Evolutionary conservation across 2,888 invertebrate genomes (phyloP).

Genomic region (Glyphotaelius pellucidus): DNA sequence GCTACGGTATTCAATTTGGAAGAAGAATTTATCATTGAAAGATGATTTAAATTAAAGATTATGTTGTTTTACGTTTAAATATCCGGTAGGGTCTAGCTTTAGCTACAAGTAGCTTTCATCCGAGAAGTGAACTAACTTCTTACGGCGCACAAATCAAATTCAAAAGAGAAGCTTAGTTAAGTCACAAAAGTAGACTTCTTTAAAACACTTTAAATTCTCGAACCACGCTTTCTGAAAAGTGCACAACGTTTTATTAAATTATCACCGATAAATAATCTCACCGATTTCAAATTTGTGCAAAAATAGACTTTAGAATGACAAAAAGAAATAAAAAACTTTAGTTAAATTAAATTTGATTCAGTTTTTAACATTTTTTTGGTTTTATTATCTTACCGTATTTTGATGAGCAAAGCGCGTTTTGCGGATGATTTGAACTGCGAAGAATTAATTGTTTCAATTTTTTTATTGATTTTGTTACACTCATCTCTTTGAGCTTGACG

Average conservation of each 20-base stretch:
- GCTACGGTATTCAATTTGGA: conserved; percentile 22
- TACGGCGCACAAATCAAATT: conserved; percentile 53
- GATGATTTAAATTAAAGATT: not conserved
- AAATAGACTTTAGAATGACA: not conserved
- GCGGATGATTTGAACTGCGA: not conserved
- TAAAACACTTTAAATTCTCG: conserved; percentile 42
- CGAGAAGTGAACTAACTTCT: not conserved
- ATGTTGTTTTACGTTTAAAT: not conserved
- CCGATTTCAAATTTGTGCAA: not conserved
- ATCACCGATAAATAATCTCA: not conserved
- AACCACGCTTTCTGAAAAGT: conserved; percentile 17
- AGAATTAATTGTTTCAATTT: not conserved
- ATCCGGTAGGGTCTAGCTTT: not conserved
- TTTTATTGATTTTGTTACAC: conserved; percentile 17
- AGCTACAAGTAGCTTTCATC: not conserved
- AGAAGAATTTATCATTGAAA: not conserved
- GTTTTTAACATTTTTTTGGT: not conserved
- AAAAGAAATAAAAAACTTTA: not conserved
- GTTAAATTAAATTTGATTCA: not conserved
- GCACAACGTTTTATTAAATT: not conserved
- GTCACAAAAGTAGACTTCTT: conserved; percentile 57
- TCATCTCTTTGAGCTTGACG: not conserved
- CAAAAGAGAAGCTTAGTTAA: conserved; percentile 55
- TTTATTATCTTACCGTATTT: not conserved
- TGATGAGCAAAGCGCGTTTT: not conserved